phyloP scores from a whole-genome alignment of 92 coral and sea anemone genomes.

The Epizoanthus rinbou region DNA sequence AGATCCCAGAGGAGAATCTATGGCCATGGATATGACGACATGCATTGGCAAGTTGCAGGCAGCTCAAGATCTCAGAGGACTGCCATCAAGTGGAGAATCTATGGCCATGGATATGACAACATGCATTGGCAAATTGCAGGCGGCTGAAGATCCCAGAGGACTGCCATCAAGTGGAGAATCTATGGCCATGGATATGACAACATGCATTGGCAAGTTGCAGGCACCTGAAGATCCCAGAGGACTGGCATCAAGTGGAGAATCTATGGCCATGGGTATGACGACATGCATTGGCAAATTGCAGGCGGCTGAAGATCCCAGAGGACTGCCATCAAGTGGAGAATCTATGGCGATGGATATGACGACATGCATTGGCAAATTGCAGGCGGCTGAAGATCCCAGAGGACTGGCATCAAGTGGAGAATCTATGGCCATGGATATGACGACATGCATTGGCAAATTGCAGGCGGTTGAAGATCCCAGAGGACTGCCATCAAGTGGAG shows the following conservation, averaged over 20 bases:
- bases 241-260: not conserved
- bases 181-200: slow-evolving; percentile 12
- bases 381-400: not conserved
- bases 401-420: not conserved
- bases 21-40: slow-evolving; percentile 24
- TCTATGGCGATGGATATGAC: not conserved
- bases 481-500: not conserved
- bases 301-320: not conserved
- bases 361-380: not conserved
- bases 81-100: no score
- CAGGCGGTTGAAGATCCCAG: not conserved
- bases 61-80: no score
- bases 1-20: not conserved
- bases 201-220: not conserved
- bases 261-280: slow-evolving; percentile 7
- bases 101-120: no score
- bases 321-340: not conserved
- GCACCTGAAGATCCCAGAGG: not conserved
- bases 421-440: not conserved
- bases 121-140: slow-evolving; percentile 2
- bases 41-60: not conserved
- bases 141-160: not conserved
- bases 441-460: not conserved
- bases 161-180: not conserved
- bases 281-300: not conserved